Conservation (phyloP, 2,888 invertebrate genomes). For the Eristalis intricaria region DNA sequence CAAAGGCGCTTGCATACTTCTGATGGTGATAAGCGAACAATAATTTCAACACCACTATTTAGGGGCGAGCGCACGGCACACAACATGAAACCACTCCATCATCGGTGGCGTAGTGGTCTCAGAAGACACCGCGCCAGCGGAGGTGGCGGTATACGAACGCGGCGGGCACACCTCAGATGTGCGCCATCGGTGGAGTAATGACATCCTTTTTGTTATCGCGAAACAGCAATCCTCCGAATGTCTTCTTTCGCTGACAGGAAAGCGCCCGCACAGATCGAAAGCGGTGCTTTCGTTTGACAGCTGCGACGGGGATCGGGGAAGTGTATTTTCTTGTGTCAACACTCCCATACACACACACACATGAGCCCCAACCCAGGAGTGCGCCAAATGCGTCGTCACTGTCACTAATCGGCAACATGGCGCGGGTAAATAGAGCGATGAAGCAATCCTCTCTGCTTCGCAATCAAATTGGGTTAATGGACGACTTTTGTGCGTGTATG, state of each 20-base stretch:
- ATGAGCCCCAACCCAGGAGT: neutral
- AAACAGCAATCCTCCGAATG: conserved; percentile 10
- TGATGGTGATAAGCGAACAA: conserved; percentile 38
- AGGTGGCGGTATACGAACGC: no score
- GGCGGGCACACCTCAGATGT: neutral
- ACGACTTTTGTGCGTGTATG: neutral
- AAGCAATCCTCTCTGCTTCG: neutral
- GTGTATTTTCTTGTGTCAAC: conserved; percentile 36
- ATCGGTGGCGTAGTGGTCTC: conserved; percentile 9
- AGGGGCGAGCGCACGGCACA: neutral
- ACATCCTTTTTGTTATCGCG: conserved; percentile 5
- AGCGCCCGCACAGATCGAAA: conserved; percentile 4
- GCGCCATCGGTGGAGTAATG: conserved; percentile 8
- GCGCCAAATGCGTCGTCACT: conserved; percentile 2
- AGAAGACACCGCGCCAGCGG: neutral
- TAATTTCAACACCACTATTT: conserved; percentile 30
- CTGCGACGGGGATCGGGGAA: neutral
- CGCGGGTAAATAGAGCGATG: conserved; percentile 35
- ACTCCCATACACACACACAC: neutral
- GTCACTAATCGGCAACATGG: conserved; percentile 41
- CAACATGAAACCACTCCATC: conserved; percentile 32
- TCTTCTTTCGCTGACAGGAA: conserved; percentile 22
- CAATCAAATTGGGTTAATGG: conserved; percentile 27
- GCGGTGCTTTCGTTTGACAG: neutral
- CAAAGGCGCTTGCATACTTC: conserved; percentile 13